These are phyloP conservation scores for Synergus gifuensis DNA, from an alignment of 2,888 invertebrate genomes.

Conservation along the genomic window DNA sequence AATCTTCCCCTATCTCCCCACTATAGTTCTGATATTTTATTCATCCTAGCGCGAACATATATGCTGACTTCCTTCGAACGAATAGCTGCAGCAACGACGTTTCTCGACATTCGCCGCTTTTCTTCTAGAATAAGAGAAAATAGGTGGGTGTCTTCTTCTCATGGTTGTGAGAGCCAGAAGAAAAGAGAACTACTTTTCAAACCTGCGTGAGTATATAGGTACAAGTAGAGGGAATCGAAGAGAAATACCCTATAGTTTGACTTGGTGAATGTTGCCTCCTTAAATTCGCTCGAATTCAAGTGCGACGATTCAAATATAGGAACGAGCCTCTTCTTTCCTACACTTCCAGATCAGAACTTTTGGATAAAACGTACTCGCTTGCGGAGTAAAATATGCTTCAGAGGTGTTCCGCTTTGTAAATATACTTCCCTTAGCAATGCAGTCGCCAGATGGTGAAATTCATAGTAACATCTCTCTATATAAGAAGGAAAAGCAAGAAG, in stretches of 20 bases:
- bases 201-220: slow-evolving; percentile 21
- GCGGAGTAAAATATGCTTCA: neutral
- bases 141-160: neutral
- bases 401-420: slow-evolving; percentile 1
- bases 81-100: slow-evolving; percentile 22
- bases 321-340: neutral
- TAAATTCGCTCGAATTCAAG: slow-evolving; percentile 30
- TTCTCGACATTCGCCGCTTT: slow-evolving; percentile 16
- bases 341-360: neutral
- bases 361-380: slow-evolving; percentile 11
- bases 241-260: slow-evolving; percentile 27
- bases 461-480: neutral
- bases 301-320: neutral
- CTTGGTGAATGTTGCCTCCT: slow-evolving; percentile 5
- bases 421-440: neutral
- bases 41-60: slow-evolving; percentile 32
- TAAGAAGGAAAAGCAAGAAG: neutral
- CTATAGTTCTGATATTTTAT: slow-evolving; percentile 32
- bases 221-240: slow-evolving; percentile 7
- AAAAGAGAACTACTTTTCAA: slow-evolving; percentile 30
- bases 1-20: slow-evolving; percentile 6
- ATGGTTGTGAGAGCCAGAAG: slow-evolving; percentile 4
- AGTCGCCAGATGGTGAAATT: neutral
- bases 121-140: slow-evolving; percentile 27
- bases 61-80: slow-evolving; percentile 7